Percentiles rank a stretch among this genome's conserved stretches.
phyloP scores from a whole-genome alignment of 2,888 invertebrate species.

The Lucinisca nassula region DNA sequence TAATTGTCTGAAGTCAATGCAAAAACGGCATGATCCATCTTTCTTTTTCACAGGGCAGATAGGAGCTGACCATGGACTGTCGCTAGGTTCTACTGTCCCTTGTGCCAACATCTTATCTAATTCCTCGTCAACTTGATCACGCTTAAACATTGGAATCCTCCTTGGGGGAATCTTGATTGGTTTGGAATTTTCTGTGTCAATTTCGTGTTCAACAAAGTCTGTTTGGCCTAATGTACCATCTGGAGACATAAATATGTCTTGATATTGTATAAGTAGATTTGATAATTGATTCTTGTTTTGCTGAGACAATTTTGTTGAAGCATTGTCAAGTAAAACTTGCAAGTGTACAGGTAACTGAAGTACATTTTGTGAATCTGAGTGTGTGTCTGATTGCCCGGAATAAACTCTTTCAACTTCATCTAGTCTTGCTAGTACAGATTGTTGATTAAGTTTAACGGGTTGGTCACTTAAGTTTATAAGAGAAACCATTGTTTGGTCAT shows the following conservation, averaged over 20 bases:
- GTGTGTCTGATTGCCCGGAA: too few species aligned
- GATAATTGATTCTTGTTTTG: too few species aligned
- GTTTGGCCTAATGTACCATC: neutral
- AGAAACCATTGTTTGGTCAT: too few species aligned
- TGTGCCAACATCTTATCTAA: neutral
- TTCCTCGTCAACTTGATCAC: neutral
- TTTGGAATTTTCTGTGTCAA: neutral
- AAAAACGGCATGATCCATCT: neutral
- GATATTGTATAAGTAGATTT: too few species aligned
- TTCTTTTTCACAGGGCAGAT: neutral
- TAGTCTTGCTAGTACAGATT: too few species aligned
- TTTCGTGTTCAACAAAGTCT: neutral
- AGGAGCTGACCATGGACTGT: neutral
- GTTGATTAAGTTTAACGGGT: too few species aligned
- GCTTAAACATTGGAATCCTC: neutral
- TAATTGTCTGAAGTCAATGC: neutral
- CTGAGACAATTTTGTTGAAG: too few species aligned
- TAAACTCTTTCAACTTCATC: too few species aligned
- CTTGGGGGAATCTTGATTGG: neutral
- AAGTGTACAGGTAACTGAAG: too few species aligned
- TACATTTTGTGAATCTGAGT: too few species aligned
- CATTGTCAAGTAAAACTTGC: too few species aligned
- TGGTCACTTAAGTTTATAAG: too few species aligned
- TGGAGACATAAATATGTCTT: neutral
- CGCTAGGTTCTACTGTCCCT: neutral